phyloP scores from a whole-genome alignment of 2,797 vertebrate genomes.

The Chaunax sp. region DNA sequence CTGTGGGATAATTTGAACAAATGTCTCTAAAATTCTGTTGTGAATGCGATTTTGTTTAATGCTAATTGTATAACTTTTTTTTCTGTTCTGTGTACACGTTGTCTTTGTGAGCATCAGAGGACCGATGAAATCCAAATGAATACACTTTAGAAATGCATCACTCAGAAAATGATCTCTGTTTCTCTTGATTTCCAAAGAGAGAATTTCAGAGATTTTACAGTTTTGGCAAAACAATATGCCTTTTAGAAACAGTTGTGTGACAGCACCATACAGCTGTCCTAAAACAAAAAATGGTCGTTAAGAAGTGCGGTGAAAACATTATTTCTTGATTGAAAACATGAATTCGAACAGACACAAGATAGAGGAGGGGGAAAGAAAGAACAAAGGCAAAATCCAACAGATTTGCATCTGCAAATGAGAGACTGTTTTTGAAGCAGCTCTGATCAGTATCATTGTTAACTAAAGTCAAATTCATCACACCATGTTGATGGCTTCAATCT shows the following conservation, averaged over 20 bases:
- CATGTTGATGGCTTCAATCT: conserved; percentile 40
- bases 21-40: conserved; percentile 4
- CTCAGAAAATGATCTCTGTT: conserved; percentile 12
- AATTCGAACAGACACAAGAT: background rate
- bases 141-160: conserved; percentile 18
- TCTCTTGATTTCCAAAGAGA: conserved; percentile 9
- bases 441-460: conserved; percentile 42
- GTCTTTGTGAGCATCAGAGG: conserved; percentile 1
- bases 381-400: background rate
- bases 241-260: background rate
- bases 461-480: conserved; percentile 46
- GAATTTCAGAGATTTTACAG: conserved; percentile 2
- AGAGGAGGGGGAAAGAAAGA: background rate
- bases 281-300: no score
- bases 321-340: conserved; percentile 13
- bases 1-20: conserved; percentile 9
- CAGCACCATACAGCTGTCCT: no score
- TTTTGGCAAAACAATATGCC: background rate
- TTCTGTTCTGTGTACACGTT: conserved; percentile 4
- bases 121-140: conserved; percentile 14
- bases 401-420: background rate
- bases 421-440: conserved; percentile 12
- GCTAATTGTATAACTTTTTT: conserved; percentile 5
- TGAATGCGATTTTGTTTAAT: conserved; percentile 11
- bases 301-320: background rate